These are phyloP conservation scores for Hyaena hyaena DNA, from an alignment of 2,113 vertebrate genomes.

Conservation along the genomic window DNA sequence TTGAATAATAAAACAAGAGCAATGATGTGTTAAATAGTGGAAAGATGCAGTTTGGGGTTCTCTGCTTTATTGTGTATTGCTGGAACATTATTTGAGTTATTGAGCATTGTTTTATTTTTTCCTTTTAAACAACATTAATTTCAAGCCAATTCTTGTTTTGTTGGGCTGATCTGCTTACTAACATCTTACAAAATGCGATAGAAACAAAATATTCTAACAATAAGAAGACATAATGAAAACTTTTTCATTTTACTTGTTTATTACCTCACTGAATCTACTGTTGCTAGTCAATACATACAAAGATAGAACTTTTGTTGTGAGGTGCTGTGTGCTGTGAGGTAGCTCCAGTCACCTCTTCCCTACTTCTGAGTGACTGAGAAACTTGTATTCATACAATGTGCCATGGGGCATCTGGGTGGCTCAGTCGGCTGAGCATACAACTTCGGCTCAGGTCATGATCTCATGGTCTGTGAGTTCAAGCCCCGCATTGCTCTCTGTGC, in stretches of 20 bases:
- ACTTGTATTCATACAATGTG: neutral
- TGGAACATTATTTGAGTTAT: neutral
- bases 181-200: neutral
- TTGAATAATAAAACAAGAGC: neutral
- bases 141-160: neutral
- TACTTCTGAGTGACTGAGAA: neutral
- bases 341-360: neutral
- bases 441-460: too few species aligned
- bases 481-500: too few species aligned
- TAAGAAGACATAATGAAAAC: neutral
- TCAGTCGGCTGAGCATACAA: too few species aligned
- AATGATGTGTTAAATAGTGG: neutral
- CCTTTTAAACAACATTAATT: neutral
- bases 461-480: too few species aligned
- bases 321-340: neutral
- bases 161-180: neutral
- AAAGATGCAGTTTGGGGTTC: neutral
- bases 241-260: neutral
- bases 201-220: slow-evolving; percentile 8
- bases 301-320: neutral
- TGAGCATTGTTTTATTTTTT: neutral
- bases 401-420: too few species aligned
- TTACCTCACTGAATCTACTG: neutral
- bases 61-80: neutral
- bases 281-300: neutral